phyloP scores from a whole-genome alignment of 53 echinoderm and acorn worm species.

The Luidia sarsii region DNA sequence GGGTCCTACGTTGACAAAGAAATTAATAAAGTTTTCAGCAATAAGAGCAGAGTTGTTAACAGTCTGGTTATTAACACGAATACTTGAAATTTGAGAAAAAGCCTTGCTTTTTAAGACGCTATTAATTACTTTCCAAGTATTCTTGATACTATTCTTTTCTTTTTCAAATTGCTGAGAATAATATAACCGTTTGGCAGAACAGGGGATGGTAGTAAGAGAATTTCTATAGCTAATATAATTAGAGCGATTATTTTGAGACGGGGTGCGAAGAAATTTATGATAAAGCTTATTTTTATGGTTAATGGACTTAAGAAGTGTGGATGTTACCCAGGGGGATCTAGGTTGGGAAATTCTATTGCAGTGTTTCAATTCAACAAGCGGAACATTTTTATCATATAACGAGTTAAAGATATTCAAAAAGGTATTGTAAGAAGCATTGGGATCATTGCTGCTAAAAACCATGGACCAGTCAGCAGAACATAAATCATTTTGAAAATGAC shows the following conservation, averaged over 20 bases:
- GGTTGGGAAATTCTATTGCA: slow-evolving; percentile 2
- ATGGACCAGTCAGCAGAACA: slow-evolving; percentile 8
- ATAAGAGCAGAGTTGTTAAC: not conserved
- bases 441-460: not conserved
- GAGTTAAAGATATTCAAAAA: slow-evolving; percentile 1
- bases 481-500: slow-evolving; percentile 2
- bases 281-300: slow-evolving; percentile 17
- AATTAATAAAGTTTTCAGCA: slow-evolving; percentile 3
- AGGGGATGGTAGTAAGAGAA: slow-evolving; percentile 3
- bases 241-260: not conserved
- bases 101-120: slow-evolving; percentile 1
- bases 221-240: not conserved
- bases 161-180: slow-evolving; percentile 16
- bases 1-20: not conserved
- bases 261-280: not conserved
- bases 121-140: slow-evolving; percentile 9
- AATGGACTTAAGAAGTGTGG: slow-evolving; percentile 6
- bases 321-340: not conserved
- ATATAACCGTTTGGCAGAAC: slow-evolving; percentile 9
- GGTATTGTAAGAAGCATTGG: slow-evolving; percentile 4
- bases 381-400: slow-evolving; percentile 13
- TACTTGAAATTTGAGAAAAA: not conserved
- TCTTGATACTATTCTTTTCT: slow-evolving; percentile 27
- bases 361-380: not conserved
- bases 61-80: not conserved